These are phyloP conservation scores for Erebia aethiops DNA, from an alignment of 2,888 invertebrate genomes.

Conservation along the genomic window DNA sequence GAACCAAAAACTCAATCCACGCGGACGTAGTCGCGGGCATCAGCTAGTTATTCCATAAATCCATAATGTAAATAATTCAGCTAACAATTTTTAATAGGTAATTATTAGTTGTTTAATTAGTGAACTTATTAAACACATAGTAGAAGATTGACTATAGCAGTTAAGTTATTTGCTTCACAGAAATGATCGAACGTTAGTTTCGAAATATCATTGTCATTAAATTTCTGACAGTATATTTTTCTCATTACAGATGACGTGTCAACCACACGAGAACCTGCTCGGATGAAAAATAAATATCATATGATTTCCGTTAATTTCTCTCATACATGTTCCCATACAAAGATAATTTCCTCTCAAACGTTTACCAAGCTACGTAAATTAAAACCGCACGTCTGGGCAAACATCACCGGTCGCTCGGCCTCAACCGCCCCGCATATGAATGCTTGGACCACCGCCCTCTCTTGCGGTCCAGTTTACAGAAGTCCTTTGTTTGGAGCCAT, in stretches of 20 bases:
- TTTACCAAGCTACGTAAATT: conserved; percentile 19
- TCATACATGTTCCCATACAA: neutral
- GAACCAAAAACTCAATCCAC: too few relatives aligned
- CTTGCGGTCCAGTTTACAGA: conserved; percentile 56
- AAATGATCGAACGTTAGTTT: too few relatives aligned
- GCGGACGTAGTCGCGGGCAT: too few relatives aligned
- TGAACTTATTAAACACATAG: too few relatives aligned
- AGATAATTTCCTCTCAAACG: neutral
- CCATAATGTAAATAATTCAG: neutral
- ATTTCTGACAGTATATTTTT: too few relatives aligned
- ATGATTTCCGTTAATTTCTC: neutral
- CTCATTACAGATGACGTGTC: too few relatives aligned
- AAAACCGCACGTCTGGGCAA: conserved; percentile 26
- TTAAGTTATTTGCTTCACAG: too few relatives aligned
- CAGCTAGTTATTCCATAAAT: too few relatives aligned
- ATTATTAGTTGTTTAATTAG: too few relatives aligned
- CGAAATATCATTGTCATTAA: too few relatives aligned
- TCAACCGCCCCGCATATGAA: conserved; percentile 15
- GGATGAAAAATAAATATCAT: neutral
- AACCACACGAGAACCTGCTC: neutral
- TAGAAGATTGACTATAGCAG: too few relatives aligned
- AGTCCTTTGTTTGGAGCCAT: conserved; percentile 67
- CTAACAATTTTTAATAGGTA: neutral
- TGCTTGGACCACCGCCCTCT: conserved; percentile 47
- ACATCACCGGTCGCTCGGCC: conserved; percentile 23